Conservation (phyloP, 2,797 vertebrate genomes). For the Enteromius viviparus region DNA sequence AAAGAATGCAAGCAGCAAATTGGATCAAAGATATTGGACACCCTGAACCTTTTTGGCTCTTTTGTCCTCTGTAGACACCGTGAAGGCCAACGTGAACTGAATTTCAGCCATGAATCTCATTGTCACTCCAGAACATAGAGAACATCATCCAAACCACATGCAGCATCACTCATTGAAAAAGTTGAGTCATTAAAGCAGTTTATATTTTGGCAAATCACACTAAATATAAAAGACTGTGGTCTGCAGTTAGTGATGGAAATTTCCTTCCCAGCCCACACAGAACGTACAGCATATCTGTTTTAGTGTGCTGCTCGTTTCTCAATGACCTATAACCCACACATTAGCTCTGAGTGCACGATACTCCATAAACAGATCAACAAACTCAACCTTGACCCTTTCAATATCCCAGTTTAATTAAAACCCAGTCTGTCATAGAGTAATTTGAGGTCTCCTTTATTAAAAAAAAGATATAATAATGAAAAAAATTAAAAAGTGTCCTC, state of each 20-base stretch:
- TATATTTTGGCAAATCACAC: slow-evolving; percentile 1
- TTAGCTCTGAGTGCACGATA: slow-evolving; percentile 25
- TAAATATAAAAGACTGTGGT: slow-evolving; percentile 20
- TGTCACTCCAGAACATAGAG: neutral
- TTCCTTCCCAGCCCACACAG: neutral
- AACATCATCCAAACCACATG: neutral
- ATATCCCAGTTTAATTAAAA: slow-evolving; percentile 82
- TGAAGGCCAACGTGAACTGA: slow-evolving; percentile 4
- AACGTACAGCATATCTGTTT: neutral
- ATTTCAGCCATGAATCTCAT: slow-evolving; percentile 17
- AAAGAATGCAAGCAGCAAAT: slow-evolving; percentile 27
- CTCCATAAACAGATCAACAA: slow-evolving; percentile 77
- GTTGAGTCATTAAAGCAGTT: neutral
- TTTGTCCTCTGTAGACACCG: neutral
- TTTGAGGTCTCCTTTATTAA: slow-evolving; percentile 79
- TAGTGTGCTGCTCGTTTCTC: slow-evolving; percentile 63
- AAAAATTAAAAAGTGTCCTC: slow-evolving; percentile 77
- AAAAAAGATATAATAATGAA: slow-evolving; percentile 48
- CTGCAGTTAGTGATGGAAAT: neutral
- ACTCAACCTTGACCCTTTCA: slow-evolving; percentile 70
- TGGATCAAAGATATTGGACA: slow-evolving; percentile 26
- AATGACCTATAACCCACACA: slow-evolving; percentile 61
- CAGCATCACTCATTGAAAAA: neutral
- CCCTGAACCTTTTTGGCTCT: neutral
- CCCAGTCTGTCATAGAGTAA: slow-evolving; percentile 74